A percentile compares a stretch with the other conserved stretches of the same genome.
Conservation (phyloP, 2,888 invertebrate genomes). For the Lamproptera curius region DNA sequence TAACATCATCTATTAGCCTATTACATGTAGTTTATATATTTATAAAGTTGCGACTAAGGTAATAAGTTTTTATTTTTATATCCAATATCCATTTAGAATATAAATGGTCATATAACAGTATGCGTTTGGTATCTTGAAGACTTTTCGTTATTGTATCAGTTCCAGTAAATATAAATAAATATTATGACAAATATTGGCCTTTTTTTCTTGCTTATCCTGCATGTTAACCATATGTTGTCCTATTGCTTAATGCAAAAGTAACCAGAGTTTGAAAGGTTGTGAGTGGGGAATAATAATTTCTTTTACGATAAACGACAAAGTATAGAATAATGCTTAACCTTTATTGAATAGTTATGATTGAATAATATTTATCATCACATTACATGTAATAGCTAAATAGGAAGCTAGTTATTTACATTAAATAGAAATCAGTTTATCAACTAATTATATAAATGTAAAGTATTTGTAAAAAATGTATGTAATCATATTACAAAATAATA, state of each 20-base stretch:
- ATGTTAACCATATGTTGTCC: conserved; percentile 51
- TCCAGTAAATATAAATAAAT: conserved; percentile 68
- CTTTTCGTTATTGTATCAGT: conserved; percentile 57
- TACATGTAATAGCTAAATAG: too few relatives aligned
- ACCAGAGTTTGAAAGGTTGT: conserved; percentile 12
- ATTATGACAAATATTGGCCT: conserved; percentile 65
- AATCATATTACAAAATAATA: too few relatives aligned
- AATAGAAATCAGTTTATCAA: too few relatives aligned
- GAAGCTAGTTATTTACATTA: too few relatives aligned
- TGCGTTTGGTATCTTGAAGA: conserved; percentile 44
- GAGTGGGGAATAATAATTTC: conserved; percentile 1
- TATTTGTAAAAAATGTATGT: too few relatives aligned
- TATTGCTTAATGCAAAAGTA: conserved; percentile 30
- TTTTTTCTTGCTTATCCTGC: conserved; percentile 72
- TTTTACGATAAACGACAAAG: conserved; percentile 1
- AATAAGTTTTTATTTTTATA: conserved; percentile 72
- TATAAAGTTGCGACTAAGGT: conserved; percentile 30
- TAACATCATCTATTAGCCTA: conserved; percentile 23
- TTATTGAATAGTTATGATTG: conserved; percentile 2
- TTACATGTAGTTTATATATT: conserved; percentile 27
- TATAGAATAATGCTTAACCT: conserved; percentile 6
- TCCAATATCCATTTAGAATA: conserved; percentile 47
- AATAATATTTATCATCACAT: neutral
- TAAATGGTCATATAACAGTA: conserved; percentile 44
- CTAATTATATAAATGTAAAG: too few relatives aligned